Evolutionary conservation across 1,140 invertebrate species (phyloP).

Genomic region (Trinorchestia longiramus): DNA sequence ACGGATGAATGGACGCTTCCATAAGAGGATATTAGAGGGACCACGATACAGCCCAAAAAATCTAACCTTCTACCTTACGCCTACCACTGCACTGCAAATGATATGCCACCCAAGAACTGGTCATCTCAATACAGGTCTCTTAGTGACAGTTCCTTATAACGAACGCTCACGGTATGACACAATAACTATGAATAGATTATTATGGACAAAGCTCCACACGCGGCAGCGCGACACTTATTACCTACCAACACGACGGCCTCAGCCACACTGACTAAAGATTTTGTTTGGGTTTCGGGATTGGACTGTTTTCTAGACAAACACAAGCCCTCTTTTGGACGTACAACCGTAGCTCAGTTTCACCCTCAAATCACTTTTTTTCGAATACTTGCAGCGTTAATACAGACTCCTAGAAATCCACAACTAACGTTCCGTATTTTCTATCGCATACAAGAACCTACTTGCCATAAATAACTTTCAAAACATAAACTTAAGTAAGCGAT

Average conservation of each 20-base stretch:
- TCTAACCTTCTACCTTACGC: slow-evolving; percentile 17
- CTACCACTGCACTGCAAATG: background rate
- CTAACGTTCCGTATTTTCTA: background rate
- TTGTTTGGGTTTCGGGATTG: background rate
- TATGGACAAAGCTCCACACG: background rate
- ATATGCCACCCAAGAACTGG: background rate
- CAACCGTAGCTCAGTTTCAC: background rate
- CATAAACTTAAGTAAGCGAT: too few species aligned
- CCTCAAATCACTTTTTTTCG: background rate
- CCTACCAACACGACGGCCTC: background rate
- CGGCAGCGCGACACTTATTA: background rate
- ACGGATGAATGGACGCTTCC: slow-evolving; percentile 38
- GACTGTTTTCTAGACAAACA: background rate
- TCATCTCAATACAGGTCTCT: background rate
- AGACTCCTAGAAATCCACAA: background rate
- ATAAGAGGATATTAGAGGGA: slow-evolving; percentile 43
- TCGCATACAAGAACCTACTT: too few species aligned
- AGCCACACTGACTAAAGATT: slow-evolving; percentile 22
- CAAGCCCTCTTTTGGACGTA: slow-evolving; percentile 22
- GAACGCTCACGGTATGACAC: background rate
- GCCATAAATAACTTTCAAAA: too few species aligned
- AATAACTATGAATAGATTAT: background rate
- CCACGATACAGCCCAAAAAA: slow-evolving; percentile 18
- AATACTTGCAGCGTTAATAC: background rate
- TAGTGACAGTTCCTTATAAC: background rate